These are phyloP conservation scores for Hippolais icterina DNA, from an alignment of 2,113 vertebrate genomes.

Conservation along the genomic window DNA sequence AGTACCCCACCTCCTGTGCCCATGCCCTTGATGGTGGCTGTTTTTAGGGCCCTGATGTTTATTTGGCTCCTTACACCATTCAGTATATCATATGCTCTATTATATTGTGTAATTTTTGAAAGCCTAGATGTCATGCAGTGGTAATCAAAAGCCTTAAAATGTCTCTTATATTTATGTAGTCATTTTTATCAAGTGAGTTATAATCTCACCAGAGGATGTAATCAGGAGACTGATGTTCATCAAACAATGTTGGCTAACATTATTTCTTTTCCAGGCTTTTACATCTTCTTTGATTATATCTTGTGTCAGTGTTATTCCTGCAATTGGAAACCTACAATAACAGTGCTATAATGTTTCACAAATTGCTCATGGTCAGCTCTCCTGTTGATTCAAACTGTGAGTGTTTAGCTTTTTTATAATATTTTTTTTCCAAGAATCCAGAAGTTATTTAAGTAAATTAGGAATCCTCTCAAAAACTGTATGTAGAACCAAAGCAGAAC, in stretches of 20 bases:
- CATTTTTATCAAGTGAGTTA: conserved; percentile 43
- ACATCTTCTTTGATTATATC: conserved; percentile 45
- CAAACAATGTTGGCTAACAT: conserved; percentile 16
- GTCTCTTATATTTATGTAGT: neutral
- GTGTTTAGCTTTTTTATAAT: neutral
- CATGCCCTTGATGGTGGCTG: neutral
- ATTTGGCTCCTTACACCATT: neutral
- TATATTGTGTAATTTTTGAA: neutral
- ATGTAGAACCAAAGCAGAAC: neutral
- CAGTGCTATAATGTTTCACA: conserved; percentile 28
- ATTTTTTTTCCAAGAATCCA: neutral
- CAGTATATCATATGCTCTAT: neutral
- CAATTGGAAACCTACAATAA: conserved; percentile 47
- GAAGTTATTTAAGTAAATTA: neutral
- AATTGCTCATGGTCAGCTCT: conserved; percentile 4
- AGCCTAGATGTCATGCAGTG: neutral
- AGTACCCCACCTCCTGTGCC: neutral
- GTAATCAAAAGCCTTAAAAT: neutral
- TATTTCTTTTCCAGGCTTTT: conserved; percentile 53
- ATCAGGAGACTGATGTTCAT: conserved; percentile 37
- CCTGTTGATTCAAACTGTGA: neutral
- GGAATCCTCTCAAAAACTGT: neutral
- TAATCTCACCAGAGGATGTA: conserved; percentile 49
- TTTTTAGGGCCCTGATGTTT: neutral
- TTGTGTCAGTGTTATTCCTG: conserved; percentile 37